Evolutionary conservation across 2,113 vertebrate species (phyloP).

Genomic region (Scytalopus superciliaris): DNA sequence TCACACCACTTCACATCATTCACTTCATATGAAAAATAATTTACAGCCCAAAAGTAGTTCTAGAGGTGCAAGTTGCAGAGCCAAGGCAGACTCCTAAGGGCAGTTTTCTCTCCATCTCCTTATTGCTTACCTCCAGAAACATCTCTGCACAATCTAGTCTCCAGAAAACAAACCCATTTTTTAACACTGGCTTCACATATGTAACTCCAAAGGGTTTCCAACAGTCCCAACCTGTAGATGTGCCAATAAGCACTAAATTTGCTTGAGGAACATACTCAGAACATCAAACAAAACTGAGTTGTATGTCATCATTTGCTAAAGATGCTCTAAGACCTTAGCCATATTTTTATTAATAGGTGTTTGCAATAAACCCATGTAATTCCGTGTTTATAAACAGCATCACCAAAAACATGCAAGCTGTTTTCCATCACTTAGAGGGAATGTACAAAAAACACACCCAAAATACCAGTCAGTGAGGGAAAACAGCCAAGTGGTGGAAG

Average conservation of each 20-base stretch:
- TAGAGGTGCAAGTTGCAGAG: rapidly evolving
- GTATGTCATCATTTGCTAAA: neutral
- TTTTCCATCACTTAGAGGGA: neutral
- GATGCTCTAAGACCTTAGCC: neutral
- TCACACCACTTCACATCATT: neutral
- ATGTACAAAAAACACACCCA: neutral
- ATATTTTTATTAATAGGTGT: neutral
- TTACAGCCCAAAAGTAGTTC: neutral
- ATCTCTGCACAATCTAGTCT: neutral
- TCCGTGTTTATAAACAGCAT: neutral
- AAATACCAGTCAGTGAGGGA: neutral
- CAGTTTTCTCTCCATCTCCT: neutral
- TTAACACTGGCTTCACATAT: neutral
- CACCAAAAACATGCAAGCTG: neutral
- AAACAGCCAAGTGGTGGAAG: neutral
- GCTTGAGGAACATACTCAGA: neutral
- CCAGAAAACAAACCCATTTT: neutral
- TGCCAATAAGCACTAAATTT: neutral
- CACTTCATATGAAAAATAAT: neutral
- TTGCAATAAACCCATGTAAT: neutral
- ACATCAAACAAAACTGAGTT: neutral
- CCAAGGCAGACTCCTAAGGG: neutral
- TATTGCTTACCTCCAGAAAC: neutral
- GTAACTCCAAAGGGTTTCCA: neutral
- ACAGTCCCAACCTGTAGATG: neutral